Conservation (phyloP, 2,888 invertebrate species). For the Drosophila diplacantha region DNA sequence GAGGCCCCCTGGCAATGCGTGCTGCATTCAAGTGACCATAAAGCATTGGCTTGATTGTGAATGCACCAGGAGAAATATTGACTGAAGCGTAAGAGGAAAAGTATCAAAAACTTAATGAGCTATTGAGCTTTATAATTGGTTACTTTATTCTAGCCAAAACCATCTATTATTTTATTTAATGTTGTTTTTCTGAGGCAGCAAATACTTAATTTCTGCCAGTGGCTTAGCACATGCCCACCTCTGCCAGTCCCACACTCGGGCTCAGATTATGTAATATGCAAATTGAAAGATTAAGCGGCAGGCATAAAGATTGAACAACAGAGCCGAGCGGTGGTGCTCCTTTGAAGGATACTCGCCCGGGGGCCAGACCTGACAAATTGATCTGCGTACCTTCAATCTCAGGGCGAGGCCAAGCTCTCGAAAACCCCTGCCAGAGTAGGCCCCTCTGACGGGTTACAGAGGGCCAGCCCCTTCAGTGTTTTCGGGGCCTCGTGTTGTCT, state of each 20-base stretch:
- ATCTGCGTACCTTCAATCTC: constrained; percentile 26
- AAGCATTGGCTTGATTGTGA: constrained; percentile 48
- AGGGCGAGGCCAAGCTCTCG: not conserved
- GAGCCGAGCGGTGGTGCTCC: constrained; percentile 10
- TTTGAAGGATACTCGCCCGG: constrained; percentile 22
- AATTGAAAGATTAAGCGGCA: constrained; percentile 49
- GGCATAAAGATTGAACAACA: constrained; percentile 28
- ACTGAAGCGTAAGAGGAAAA: too few relatives aligned
- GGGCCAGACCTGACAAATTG: constrained; percentile 23
- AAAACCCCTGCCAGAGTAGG: constrained; percentile 1
- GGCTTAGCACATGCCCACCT: not conserved
- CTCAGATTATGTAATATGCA: constrained; percentile 60
- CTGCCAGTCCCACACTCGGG: constrained; percentile 21
- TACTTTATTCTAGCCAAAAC: not conserved
- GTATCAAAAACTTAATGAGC: too few relatives aligned
- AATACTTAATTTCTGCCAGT: not conserved
- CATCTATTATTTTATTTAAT: too few relatives aligned
- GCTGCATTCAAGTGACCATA: constrained; percentile 59
- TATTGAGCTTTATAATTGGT: too few relatives aligned
- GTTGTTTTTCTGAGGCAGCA: too few relatives aligned
- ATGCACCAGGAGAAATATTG: constrained; percentile 2
- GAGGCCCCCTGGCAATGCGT: constrained; percentile 41
- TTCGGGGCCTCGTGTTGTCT: constrained; percentile 32
- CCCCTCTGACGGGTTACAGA: constrained; percentile 28
- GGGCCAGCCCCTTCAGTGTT: constrained; percentile 56